Evolutionary conservation across 2,797 vertebrate species (phyloP), one percentile per base, ranked within the genome.

Genomic region (Chelonia mydas): DNA sequence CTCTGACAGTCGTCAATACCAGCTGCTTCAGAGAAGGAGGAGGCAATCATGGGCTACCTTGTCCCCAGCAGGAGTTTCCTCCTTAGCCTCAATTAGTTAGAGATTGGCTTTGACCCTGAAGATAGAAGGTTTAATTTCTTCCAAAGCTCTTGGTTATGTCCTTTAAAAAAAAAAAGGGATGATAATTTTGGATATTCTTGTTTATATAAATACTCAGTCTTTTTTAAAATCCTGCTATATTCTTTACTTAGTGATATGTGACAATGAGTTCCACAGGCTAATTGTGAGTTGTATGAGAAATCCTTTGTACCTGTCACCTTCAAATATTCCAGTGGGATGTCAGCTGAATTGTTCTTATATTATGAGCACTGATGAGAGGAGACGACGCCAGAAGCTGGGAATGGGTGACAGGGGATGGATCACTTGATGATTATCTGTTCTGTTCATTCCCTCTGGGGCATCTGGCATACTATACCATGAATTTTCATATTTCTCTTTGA

Each of bases 261-360:
- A 31, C 28, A 87, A 16, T 45, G 61, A 83, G 3, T 4, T 50
- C 61, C 37, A 23, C 31, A 68, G 31, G 37, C 33, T 50, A n/a
- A 45, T 33, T 59, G 3, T 5, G 31, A 50, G 23, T 27, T 41
- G 47, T 81, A 53, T 41, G 37, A 72, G 19, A 72, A 72, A 72
- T 9, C 2, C 19, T 72, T 72, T 72, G 19, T 37, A 37, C n/a
- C 17, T 12, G 21, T 7, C 16, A 68, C 13, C 31, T 72, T 19
- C 68, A 41, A 72, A 41, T 72, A 19, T 68, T 7, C 82, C 57
- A 45, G 10, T 92, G 33, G 59, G 13, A 61, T 87, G 86, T 82
- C 86, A 72, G 53, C 49, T 45, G n/a, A 89, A 82, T 65, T 89
- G 9, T 89, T 84, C 37, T 80, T 87, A 11, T 49, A 41, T 74